Conservation (phyloP, 2,113 vertebrate species). For the Poeciliopsis turrubarensis region DNA sequence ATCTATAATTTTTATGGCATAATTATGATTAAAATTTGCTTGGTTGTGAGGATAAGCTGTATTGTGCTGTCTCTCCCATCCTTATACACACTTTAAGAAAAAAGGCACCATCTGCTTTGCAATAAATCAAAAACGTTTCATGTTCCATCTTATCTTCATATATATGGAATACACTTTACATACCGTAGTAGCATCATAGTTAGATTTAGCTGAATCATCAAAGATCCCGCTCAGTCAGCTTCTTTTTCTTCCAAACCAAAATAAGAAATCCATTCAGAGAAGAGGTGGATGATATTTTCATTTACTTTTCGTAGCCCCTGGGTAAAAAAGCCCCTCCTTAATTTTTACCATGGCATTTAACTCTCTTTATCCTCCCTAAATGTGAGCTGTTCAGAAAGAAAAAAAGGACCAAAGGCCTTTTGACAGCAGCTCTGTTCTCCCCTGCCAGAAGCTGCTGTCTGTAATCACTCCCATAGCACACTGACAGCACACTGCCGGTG, state of each 20-base stretch:
- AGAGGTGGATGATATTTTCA: constrained; percentile 12
- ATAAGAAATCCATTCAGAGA: background rate
- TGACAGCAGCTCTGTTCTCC: constrained; percentile 24
- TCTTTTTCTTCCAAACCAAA: background rate
- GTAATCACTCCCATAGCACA: constrained; percentile 31
- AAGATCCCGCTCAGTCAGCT: constrained; percentile 21
- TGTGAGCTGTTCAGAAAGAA: constrained; percentile 36
- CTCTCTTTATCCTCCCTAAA: constrained; percentile 37
- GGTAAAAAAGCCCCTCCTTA: background rate
- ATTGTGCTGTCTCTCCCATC: background rate
- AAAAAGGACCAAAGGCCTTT: constrained; percentile 44
- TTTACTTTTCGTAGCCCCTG: constrained; percentile 8
- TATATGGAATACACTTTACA: background rate
- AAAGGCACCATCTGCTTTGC: background rate
- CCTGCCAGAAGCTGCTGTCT: constrained; percentile 41
- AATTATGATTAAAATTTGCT: constrained; percentile 2
- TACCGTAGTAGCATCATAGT: constrained; percentile 1
- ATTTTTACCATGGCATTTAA: constrained; percentile 49
- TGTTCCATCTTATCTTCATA: background rate
- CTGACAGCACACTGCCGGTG: constrained; percentile 8
- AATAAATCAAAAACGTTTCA: background rate
- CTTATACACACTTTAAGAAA: background rate
- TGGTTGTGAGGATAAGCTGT: background rate
- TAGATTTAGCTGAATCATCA: constrained; percentile 12
- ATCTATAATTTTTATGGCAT: background rate